phyloP scores from a whole-genome alignment of 2,797 vertebrate genomes.

The Pipistrellus pipistrellus region DNA sequence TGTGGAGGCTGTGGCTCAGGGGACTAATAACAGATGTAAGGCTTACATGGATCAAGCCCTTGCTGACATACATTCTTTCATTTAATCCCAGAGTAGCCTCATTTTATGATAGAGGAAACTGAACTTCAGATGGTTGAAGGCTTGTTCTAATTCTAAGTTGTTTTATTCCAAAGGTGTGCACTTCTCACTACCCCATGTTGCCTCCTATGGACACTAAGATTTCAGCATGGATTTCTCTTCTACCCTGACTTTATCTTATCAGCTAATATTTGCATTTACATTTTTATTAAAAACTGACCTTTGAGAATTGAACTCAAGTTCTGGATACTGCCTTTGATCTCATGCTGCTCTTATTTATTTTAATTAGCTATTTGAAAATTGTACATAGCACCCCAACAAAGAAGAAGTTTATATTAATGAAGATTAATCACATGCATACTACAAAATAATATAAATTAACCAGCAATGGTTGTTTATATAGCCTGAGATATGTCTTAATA shows the following conservation, averaged over 20 bases:
- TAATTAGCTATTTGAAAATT: constrained; percentile 56
- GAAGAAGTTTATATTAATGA: constrained; percentile 57
- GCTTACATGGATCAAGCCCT: background rate
- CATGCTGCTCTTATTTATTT: constrained; percentile 58
- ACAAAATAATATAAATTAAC: constrained; percentile 61
- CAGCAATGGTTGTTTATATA: background rate
- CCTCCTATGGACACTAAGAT: background rate
- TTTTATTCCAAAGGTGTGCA: background rate
- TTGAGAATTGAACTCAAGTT: constrained; percentile 42
- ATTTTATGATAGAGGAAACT: background rate
- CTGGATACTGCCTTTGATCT: constrained; percentile 4
- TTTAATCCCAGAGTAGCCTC: background rate
- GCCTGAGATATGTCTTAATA: constrained; percentile 54
- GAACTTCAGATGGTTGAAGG: background rate
- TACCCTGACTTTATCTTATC: background rate
- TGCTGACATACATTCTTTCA: background rate
- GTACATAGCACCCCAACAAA: background rate
- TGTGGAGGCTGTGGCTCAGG: background rate
- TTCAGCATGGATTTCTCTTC: background rate
- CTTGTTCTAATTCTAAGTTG: background rate
- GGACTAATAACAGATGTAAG: background rate
- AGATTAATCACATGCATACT: constrained; percentile 18
- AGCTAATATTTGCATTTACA: constrained; percentile 23
- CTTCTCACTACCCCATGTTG: background rate
- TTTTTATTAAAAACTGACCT: constrained; percentile 44